Percentiles rank a stretch among this genome's conserved stretches.
phyloP scores from a whole-genome alignment of 2,888 invertebrate species.

The Sinelater perroti region DNA sequence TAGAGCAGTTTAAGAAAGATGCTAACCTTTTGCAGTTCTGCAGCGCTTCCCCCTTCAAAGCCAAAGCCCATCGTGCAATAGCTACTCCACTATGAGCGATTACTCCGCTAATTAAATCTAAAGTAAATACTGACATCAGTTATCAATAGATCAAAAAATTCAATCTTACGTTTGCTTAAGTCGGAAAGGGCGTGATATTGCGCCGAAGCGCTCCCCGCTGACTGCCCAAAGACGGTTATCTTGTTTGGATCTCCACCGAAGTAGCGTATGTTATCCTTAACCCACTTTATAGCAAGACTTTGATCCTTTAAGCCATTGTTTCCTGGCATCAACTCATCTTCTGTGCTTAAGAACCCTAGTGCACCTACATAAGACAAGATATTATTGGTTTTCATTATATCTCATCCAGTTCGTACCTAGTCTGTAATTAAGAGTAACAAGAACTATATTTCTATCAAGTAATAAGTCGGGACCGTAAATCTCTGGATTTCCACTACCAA shows the following conservation, averaged over 20 bases:
- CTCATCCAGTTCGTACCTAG: constrained; percentile 37
- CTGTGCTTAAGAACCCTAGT: constrained; percentile 55
- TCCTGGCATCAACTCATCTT: constrained; percentile 57
- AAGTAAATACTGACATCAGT: too few relatives aligned
- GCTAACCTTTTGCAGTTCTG: constrained; percentile 69
- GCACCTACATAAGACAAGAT: constrained; percentile 50
- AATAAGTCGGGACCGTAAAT: constrained; percentile 39
- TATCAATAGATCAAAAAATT: too few relatives aligned
- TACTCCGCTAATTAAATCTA: constrained; percentile 60
- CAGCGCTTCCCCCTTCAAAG: constrained; percentile 64
- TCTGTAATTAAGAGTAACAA: constrained; percentile 41
- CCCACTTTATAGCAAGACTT: constrained; percentile 57
- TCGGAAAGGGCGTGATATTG: constrained; percentile 60
- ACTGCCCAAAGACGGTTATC: constrained; percentile 59
- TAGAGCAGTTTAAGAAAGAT: constrained; percentile 69
- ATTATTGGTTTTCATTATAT: not conserved
- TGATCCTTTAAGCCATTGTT: constrained; percentile 62
- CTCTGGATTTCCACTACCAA: constrained; percentile 32
- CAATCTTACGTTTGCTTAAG: constrained; percentile 52
- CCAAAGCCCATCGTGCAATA: constrained; percentile 57
- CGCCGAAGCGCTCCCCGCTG: constrained; percentile 59
- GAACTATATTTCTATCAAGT: constrained; percentile 36
- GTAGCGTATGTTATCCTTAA: constrained; percentile 54
- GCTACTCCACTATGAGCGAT: constrained; percentile 81
- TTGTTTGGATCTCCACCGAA: constrained; percentile 59